Percentiles rank a stretch among this genome's conserved stretches.
These are phyloP conservation scores for Cydia fagiglandana DNA, from an alignment of 1,140 invertebrate species.

Conservation along the genomic window DNA sequence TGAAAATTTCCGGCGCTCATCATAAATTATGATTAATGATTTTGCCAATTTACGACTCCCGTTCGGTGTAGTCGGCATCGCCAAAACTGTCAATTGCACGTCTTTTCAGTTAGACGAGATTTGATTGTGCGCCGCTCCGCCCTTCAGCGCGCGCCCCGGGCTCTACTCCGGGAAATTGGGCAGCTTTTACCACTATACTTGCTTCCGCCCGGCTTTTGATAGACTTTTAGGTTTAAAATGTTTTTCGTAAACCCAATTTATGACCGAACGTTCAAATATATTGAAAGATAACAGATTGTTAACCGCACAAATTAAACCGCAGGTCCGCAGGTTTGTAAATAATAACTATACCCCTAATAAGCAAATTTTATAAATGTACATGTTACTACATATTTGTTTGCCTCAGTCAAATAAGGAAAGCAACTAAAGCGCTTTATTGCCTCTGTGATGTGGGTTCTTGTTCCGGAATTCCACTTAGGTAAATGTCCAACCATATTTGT, in stretches of 20 bases:
- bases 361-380: no score
- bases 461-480: slow-evolving; percentile 33
- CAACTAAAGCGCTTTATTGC: slow-evolving; percentile 40
- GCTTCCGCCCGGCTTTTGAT: slow-evolving; percentile 11
- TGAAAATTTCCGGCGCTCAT: slow-evolving; percentile 27
- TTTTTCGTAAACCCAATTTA: not conserved
- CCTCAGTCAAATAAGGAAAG: not conserved
- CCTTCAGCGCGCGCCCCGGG: not conserved
- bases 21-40: slow-evolving; percentile 27
- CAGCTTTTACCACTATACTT: slow-evolving; percentile 15
- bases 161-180: slow-evolving; percentile 25
- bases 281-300: not conserved
- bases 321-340: no score
- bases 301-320: not conserved
- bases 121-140: slow-evolving; percentile 31
- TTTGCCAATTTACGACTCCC: slow-evolving; percentile 17
- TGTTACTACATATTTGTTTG: not conserved
- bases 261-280: not conserved
- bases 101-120: slow-evolving; percentile 31
- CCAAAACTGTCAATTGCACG: slow-evolving; percentile 28
- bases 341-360: no score
- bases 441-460: slow-evolving; percentile 36
- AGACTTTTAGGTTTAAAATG: slow-evolving; percentile 1
- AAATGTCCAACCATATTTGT: slow-evolving; percentile 9
- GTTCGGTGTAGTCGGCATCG: slow-evolving; percentile 25